Evolutionary conservation across 2,888 invertebrate genomes (phyloP).

Genomic region (Drosophila yooni): DNA sequence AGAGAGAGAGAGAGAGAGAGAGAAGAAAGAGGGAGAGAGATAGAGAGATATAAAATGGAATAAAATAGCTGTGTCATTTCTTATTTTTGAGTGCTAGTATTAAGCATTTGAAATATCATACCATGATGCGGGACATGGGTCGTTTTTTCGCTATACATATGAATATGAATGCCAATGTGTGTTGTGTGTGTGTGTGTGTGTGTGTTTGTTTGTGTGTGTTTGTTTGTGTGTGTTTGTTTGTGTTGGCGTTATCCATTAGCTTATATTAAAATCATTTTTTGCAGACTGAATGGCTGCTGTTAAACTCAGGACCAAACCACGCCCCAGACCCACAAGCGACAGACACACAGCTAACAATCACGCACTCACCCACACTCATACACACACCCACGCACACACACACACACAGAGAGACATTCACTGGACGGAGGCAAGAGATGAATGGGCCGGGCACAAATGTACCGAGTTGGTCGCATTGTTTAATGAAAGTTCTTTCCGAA

Average conservation of each 20-base stretch:
- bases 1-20: not conserved
- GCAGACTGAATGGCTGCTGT: slow-evolving; percentile 71
- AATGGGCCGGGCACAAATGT: slow-evolving; percentile 67
- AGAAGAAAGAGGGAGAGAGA: not conserved
- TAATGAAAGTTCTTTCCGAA: slow-evolving; percentile 79
- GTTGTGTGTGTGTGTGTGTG: slow-evolving; percentile 15
- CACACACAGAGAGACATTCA: slow-evolving; percentile 11
- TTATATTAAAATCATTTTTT: slow-evolving; percentile 79
- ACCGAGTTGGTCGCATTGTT: slow-evolving; percentile 76
- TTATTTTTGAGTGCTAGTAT: slow-evolving; percentile 77
- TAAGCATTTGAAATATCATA: slow-evolving; percentile 80
- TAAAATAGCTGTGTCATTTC: slow-evolving; percentile 77
- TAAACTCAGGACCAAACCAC: slow-evolving; percentile 40
- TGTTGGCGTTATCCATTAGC: slow-evolving; percentile 77
- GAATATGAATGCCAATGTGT: slow-evolving; percentile 22
- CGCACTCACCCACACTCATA: slow-evolving; percentile 34
- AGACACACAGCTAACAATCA: slow-evolving; percentile 49
- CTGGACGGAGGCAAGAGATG: slow-evolving; percentile 56
- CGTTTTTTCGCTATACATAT: slow-evolving; percentile 22
- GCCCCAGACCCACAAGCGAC: slow-evolving; percentile 40
- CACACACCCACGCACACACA: slow-evolving; percentile 3
- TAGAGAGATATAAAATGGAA: slow-evolving; percentile 43
- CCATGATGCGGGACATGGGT: slow-evolving; percentile 72
- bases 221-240: slow-evolving; percentile 47
- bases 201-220: slow-evolving; percentile 29